phyloP scores from a whole-genome alignment of 2,888 invertebrate species.

The Chymomyza fuscimana region DNA sequence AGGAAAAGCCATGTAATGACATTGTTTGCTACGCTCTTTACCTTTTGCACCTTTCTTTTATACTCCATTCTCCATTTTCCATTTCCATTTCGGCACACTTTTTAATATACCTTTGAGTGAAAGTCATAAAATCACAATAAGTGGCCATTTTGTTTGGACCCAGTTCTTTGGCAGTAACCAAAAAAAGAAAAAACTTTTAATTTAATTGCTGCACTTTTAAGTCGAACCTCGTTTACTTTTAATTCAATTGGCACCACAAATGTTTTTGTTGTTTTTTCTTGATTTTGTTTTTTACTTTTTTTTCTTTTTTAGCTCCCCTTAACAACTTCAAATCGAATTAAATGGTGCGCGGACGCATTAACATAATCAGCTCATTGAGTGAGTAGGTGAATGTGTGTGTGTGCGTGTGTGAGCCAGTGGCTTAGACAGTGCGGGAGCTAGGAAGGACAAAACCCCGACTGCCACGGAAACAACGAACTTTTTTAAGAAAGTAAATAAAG shows the following conservation, averaged over 20 bases:
- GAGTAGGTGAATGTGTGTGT: not conserved
- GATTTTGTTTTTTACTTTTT: not conserved
- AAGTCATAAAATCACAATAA: constrained; percentile 61
- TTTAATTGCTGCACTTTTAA: constrained; percentile 58
- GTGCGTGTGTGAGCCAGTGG: too few species aligned
- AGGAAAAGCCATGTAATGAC: not conserved
- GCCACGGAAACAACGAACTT: too few species aligned
- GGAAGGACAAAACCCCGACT: too few species aligned
- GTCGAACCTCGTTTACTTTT: constrained; percentile 34
- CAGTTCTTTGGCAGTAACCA: constrained; percentile 13
- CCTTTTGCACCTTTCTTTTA: not conserved
- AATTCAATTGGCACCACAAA: constrained; percentile 61
- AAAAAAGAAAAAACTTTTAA: constrained; percentile 51
- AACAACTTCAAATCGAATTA: constrained; percentile 56
- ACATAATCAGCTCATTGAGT: constrained; percentile 60
- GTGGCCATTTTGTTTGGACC: constrained; percentile 20
- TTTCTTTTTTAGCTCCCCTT: not conserved
- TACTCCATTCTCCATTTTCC: not conserved
- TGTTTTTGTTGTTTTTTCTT: constrained; percentile 30
- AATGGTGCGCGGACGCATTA: constrained; percentile 54
- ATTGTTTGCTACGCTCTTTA: constrained; percentile 6
- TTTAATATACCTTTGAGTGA: constrained; percentile 26
- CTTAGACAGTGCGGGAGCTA: too few species aligned
- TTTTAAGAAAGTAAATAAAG: too few species aligned
- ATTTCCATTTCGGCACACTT: constrained; percentile 13